phyloP scores from a whole-genome alignment of 2,888 invertebrate genomes.

The Amaurobius ferox region DNA sequence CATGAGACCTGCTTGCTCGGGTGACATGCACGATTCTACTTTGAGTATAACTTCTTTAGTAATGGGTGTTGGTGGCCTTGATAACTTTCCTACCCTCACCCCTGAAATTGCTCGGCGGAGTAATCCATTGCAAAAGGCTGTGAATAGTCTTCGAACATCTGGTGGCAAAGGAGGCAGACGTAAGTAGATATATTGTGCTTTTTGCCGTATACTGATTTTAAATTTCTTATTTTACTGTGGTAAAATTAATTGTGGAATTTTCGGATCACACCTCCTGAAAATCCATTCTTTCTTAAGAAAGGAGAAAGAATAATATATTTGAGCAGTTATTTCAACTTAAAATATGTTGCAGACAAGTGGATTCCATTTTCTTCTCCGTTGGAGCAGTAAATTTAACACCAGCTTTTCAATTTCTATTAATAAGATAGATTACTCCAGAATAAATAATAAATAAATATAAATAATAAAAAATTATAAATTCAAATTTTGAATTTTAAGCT shows the following conservation, averaged over 20 bases:
- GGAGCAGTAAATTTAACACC: no score
- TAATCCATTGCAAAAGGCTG: conserved; percentile 86
- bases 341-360: no score
- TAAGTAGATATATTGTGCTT: conserved; percentile 68
- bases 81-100: conserved; percentile 78
- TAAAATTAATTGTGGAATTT: not conserved
- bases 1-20: conserved; percentile 81
- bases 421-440: no score
- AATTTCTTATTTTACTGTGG: not conserved
- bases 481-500: no score
- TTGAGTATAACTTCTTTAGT: conserved; percentile 90
- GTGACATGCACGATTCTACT: conserved; percentile 82
- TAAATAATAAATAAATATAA: no score
- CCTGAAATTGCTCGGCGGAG: conserved; percentile 83
- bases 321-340: no score
- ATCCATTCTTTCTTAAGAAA: no score
- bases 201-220: not conserved
- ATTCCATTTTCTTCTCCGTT: no score
- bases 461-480: no score
- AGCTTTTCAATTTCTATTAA: no score
- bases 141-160: conserved; percentile 86
- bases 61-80: conserved; percentile 79
- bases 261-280: no score
- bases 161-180: conserved; percentile 80
- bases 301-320: no score